Base-by-base conservation (phyloP, 2,888 invertebrate genomes). In the Choristoneura rosaceana region DNA sequence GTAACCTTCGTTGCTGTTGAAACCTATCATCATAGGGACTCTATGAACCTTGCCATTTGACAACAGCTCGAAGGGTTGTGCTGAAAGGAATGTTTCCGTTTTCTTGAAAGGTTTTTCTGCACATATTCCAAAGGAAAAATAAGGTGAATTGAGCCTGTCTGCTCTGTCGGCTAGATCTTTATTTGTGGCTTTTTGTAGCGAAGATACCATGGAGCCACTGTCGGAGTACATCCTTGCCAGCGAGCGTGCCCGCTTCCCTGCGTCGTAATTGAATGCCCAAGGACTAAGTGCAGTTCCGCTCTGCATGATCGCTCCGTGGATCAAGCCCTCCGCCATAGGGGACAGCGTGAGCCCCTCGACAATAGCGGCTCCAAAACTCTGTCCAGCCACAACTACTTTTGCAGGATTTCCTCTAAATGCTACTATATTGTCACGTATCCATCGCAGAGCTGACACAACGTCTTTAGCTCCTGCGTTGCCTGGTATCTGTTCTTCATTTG, bases 391-490 rank as follows among this genome's bases (percentile, higher is more conserved):
- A 4, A 90, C 84, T 1, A 93, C 87, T 69, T 84, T 87, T 3
- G 87, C 77, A 2, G 93, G 84, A 71, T 90, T 89, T n/a, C 94
- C 94, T 70, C 86, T 84, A 70, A 94, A 94, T 0, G 93, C 93
- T 1, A 88, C 82, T 5, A 93, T 91, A 74, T 93, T 94, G 71
- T 94, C 94, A 63, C 89, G 81, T 2, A 92, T 83, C 94, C 94
- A 94, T 59, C 91, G 81, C 58, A 94, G 74, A 0, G 91, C 93
- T 55, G 86, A 68, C 0, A 93, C 83, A 0, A 89, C 86, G 71
- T 94, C 93, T 75, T 93, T 94, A 0, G 86, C 82, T 2, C 90
- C 94, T 2, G 87, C 89, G 59, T 94, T 94, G 8, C 93, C 94
- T 15, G 94, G 90, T 61, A 90, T 85, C 71, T 81, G 79, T 34